Evolutionary conservation across 1,140 invertebrate species (phyloP).

Genomic region (Holotrichia oblita): DNA sequence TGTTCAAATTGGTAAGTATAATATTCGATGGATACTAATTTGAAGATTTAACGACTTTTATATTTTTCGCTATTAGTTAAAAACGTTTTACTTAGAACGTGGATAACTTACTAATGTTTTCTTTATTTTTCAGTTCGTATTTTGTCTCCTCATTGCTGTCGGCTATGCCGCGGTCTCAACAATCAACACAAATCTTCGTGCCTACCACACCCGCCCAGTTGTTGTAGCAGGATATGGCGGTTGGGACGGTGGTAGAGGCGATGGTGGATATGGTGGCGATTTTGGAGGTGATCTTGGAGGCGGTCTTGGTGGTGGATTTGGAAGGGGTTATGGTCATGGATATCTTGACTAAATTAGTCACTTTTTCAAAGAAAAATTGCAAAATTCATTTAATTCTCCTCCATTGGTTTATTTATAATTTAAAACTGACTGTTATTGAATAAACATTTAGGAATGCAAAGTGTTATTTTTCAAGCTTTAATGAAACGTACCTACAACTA

Average conservation of each 20-base stretch:
- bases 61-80: background rate
- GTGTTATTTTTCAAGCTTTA: background rate
- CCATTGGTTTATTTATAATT: conserved; percentile 24
- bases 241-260: background rate
- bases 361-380: conserved; percentile 2
- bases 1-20: conserved; percentile 46
- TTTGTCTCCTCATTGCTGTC: conserved; percentile 17
- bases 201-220: conserved; percentile 6
- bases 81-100: no score
- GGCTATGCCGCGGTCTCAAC: background rate
- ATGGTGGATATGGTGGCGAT: background rate
- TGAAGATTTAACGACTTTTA: background rate
- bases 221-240: conserved; percentile 17
- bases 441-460: conserved; percentile 26
- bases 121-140: background rate
- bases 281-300: background rate
- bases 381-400: background rate
- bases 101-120: background rate
- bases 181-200: conserved; percentile 30
- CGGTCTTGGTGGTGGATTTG: background rate
- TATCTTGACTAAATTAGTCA: background rate
- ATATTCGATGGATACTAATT: background rate
- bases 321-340: background rate
- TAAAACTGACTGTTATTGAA: conserved; percentile 33
- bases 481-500: no score